Conservation (phyloP, 1,140 invertebrate genomes). For the Archivesica marissinica region DNA sequence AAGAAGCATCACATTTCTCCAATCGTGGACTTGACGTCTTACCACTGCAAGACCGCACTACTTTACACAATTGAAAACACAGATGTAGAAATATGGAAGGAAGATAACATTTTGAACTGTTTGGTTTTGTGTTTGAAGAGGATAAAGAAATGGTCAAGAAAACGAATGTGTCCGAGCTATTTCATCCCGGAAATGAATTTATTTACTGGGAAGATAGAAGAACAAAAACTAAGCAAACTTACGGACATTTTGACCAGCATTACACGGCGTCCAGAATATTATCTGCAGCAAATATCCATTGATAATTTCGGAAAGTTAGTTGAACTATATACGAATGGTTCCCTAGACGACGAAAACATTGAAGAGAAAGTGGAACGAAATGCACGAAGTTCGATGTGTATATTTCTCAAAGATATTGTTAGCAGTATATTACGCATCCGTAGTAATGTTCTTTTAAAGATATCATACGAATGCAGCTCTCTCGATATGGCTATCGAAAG, state of each 20-base stretch:
- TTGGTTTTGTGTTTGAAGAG: neutral
- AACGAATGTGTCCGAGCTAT: conserved; percentile 22
- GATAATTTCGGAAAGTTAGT: conserved; percentile 10
- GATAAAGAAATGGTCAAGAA: neutral
- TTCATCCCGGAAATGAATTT: conserved; percentile 30
- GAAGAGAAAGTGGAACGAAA: neutral
- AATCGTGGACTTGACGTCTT: neutral
- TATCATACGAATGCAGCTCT: neutral
- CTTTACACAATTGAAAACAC: conserved; percentile 34
- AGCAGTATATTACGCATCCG: neutral
- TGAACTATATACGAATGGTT: neutral
- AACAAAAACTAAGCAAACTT: neutral
- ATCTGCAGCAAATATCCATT: neutral
- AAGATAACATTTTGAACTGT: conserved; percentile 33
- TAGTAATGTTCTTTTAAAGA: neutral
- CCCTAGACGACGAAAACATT: neutral
- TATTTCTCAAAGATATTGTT: neutral
- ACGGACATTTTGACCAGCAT: neutral
- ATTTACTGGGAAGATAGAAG: conserved; percentile 2
- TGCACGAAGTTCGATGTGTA: neutral
- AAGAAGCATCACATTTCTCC: conserved; percentile 13
- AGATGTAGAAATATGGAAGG: neutral
- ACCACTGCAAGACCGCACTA: conserved; percentile 35
- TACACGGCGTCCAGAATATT: neutral
- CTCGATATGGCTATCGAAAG: neutral